Percentiles rank a stretch among this genome's conserved stretches.
These are phyloP conservation scores for Natator depressus DNA, from an alignment of 2,113 vertebrate species.

Conservation along the genomic window DNA sequence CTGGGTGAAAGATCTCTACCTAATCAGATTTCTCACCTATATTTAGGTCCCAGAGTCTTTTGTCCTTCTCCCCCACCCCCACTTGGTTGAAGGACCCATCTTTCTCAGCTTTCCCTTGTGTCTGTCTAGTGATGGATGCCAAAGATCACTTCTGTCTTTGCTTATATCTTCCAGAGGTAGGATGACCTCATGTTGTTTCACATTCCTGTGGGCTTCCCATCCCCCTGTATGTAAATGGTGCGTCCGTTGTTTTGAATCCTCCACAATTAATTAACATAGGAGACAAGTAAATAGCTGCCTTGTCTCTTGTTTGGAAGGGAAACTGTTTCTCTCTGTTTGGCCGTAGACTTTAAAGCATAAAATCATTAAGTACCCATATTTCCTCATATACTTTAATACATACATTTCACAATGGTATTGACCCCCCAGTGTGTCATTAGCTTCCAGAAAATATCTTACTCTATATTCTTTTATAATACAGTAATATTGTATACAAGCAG, in stretches of 20 bases:
- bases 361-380: background rate
- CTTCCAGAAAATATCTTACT: background rate
- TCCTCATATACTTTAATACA: background rate
- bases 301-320: too few species aligned
- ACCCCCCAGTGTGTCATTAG: background rate
- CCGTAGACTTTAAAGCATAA: background rate
- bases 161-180: background rate
- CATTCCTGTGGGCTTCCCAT: background rate
- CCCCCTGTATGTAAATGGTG: background rate
- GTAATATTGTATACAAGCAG: background rate
- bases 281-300: too few species aligned
- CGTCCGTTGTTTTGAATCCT: too few species aligned
- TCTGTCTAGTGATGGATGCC: background rate
- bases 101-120: background rate
- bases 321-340: background rate
- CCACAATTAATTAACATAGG: too few species aligned
- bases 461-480: background rate
- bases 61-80: too few species aligned
- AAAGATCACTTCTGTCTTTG: background rate
- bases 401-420: background rate
- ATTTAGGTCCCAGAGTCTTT: background rate
- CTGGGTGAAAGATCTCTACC: background rate
- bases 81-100: background rate
- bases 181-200: background rate
- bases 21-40: background rate